Evolutionary conservation across 2,888 invertebrate species (phyloP).

Genomic region (Rambutsinella grinnellia): DNA sequence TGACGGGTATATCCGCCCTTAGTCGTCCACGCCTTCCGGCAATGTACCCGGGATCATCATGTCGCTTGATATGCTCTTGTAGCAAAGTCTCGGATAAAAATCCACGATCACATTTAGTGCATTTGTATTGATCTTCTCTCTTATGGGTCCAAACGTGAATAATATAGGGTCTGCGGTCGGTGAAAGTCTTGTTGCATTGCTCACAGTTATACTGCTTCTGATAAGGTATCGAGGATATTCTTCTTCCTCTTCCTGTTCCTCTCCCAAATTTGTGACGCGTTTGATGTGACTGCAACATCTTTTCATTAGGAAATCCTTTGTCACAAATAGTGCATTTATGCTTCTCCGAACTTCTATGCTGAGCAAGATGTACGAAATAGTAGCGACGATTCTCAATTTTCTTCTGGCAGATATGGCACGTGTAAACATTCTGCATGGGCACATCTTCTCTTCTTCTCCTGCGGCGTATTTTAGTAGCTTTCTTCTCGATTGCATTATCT

Average conservation of each 20-base stretch:
- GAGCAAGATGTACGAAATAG: slow-evolving; percentile 7
- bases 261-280: neutral
- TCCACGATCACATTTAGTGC: neutral
- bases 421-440: slow-evolving; percentile 15
- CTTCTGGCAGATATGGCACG: slow-evolving; percentile 5
- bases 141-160: slow-evolving; percentile 13
- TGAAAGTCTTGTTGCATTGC: slow-evolving; percentile 3
- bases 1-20: slow-evolving; percentile 27
- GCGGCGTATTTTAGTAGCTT: neutral
- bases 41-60: neutral
- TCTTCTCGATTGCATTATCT: neutral
- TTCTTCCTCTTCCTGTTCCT: slow-evolving; percentile 11
- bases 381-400: neutral
- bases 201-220: slow-evolving; percentile 29
- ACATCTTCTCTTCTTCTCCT: slow-evolving; percentile 17
- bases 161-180: neutral
- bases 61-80: neutral
- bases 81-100: neutral
- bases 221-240: no score
- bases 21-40: neutral
- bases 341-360: slow-evolving; percentile 6
- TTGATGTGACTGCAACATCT: neutral
- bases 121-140: slow-evolving; percentile 8
- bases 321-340: slow-evolving; percentile 10
- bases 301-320: neutral